phyloP scores from a whole-genome alignment of 2,797 vertebrate species.

The Tarsius wallacei region DNA sequence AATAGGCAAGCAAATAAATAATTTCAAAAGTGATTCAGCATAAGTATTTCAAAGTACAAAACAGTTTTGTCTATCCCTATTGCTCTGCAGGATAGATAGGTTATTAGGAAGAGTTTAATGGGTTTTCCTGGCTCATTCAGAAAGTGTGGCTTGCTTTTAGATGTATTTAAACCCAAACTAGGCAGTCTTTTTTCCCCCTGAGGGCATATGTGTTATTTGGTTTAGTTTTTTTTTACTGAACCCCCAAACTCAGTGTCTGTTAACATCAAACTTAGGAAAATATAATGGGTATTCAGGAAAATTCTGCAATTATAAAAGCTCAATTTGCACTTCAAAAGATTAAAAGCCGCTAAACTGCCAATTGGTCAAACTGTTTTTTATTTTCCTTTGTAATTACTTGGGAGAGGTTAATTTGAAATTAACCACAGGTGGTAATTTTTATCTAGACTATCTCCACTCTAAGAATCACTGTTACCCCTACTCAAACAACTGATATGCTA shows the following conservation, averaged over 20 bases:
- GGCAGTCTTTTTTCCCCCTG: not conserved
- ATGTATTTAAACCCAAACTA: slow-evolving; percentile 23
- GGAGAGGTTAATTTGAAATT: not conserved
- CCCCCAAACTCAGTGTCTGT: slow-evolving; percentile 4
- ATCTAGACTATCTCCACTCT: not conserved
- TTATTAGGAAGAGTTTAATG: slow-evolving; percentile 1
- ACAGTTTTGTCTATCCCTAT: not conserved
- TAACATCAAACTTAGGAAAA: slow-evolving; percentile 59
- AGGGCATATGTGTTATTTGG: not conserved
- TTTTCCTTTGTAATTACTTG: not conserved
- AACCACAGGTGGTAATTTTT: not conserved
- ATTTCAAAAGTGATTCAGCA: slow-evolving; percentile 9
- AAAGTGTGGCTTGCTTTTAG: slow-evolving; percentile 38
- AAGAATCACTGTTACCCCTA: not conserved
- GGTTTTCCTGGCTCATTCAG: slow-evolving; percentile 7
- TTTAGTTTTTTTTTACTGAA: not conserved
- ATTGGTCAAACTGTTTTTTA: slow-evolving; percentile 8
- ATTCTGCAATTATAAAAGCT: slow-evolving; percentile 13
- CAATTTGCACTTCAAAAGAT: not conserved
- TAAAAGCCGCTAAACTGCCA: slow-evolving; percentile 44
- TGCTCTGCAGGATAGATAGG: not conserved
- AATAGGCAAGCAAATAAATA: not conserved
- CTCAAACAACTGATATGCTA: not conserved
- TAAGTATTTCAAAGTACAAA: slow-evolving; percentile 55
- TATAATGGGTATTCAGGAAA: not conserved